Evolutionary conservation across 2,888 invertebrate species (phyloP), one percentile per base, ranked within the genome.

Genomic region (Biston betularia): DNA sequence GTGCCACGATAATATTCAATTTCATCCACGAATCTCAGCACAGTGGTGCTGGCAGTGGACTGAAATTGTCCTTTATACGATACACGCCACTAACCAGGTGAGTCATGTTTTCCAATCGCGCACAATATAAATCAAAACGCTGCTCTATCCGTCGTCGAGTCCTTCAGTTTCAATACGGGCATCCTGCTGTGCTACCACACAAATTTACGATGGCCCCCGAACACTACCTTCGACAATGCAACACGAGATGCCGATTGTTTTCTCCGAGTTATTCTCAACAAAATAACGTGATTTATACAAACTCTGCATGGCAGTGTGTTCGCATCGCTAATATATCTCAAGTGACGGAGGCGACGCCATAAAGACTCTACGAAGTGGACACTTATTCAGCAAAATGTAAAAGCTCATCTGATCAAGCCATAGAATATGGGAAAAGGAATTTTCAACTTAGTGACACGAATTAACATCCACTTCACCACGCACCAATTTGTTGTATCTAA

Each of bases 201-300:
- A 90, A 92, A 93, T 93, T 93, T 93, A 93, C 90, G 93, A 91
- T 79, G 89, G 88, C 92, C 88, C 85, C 90, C 83, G 89, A 84
- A 85, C 88, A 82, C 74, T 75, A 75, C 76, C 82, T 80, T 81
- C 79, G 75, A 79, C 81, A 82, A 78, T 79, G 67, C 71, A 81
- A 86, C 86, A 85, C 84, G 84, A 89, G 88, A 89, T 88, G 86
- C 88, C 86, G 88, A 90, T 90, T 89, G 87, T 83, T 87, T 85
- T 86, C 85, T 81, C 81, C 83, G 85, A 87, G 89, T 90, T 90
- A 91, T 92, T 92, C 59, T 90, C 89, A 89, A 91, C 92, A 91
- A 93, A 92, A 93, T 91, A 89, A 87, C 85, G 86, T 92, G 92
- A 92, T 91, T 92, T 91, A 92, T 92, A 84, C 84, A 85, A 88